phyloP scores from a whole-genome alignment of 2,888 invertebrate genomes.

The Drosophila subquinaria region DNA sequence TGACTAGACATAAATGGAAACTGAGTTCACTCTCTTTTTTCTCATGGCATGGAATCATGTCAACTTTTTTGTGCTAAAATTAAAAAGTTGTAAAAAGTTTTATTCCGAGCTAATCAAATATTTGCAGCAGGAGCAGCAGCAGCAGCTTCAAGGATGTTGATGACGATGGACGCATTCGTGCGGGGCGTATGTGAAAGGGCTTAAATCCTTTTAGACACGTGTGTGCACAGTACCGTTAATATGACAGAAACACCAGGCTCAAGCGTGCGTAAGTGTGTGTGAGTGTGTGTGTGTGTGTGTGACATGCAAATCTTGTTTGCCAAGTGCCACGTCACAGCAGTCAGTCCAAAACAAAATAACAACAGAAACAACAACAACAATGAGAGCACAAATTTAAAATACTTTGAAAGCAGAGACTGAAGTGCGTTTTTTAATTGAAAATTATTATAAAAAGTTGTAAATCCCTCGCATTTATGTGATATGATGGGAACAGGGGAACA shows the following conservation, averaged over 20 bases:
- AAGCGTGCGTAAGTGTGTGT: constrained; percentile 57
- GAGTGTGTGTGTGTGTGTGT: constrained; percentile 50
- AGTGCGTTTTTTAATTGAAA: constrained; percentile 80
- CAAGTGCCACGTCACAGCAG: constrained; percentile 66
- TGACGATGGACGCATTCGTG: constrained; percentile 62
- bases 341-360: constrained; percentile 47
- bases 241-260: constrained; percentile 79
- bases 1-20: constrained; percentile 24
- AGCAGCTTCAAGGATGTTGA: constrained; percentile 7
- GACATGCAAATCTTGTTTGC: constrained; percentile 79
- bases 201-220: constrained; percentile 81
- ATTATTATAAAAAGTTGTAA: constrained; percentile 81
- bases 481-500: constrained; percentile 4
- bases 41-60: constrained; percentile 9
- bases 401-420: constrained; percentile 41
- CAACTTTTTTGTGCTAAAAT: constrained; percentile 42
- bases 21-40: constrained; percentile 5
- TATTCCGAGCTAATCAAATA: constrained; percentile 77
- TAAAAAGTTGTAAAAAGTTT: constrained; percentile 72
- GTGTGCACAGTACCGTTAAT: constrained; percentile 80
- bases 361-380: constrained; percentile 29
- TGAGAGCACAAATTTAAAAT: constrained; percentile 42
- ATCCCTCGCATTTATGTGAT: constrained; percentile 63
- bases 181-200: constrained; percentile 61
- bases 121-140: constrained; percentile 61